Conservation (phyloP, 2,113 vertebrate genomes). For the Varanus salvator region DNA sequence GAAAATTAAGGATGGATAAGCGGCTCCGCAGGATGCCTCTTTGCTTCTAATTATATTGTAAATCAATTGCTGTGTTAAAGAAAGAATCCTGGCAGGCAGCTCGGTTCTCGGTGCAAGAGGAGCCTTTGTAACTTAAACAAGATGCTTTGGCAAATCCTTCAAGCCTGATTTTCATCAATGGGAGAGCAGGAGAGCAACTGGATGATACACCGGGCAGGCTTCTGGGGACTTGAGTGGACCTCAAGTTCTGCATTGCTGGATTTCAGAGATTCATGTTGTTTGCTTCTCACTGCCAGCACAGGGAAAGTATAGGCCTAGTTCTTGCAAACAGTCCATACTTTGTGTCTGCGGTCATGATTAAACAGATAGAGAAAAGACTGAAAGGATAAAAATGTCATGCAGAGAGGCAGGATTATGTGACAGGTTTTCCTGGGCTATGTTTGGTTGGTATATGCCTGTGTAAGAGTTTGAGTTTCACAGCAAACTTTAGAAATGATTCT, state of each 20-base stretch:
- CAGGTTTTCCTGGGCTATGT: not conserved
- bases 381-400: not conserved
- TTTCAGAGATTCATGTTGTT: not conserved
- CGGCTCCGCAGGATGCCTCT: conserved; percentile 45
- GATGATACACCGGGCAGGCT: not conserved
- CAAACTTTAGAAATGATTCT: not conserved
- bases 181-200: not conserved
- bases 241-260: too few relatives aligned
- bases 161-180: not conserved
- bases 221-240: rapidly evolving
- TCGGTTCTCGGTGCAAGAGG: rapidly evolving
- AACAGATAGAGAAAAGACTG: not conserved
- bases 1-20: conserved; percentile 71
- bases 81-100: not conserved
- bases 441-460: not conserved
- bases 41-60: conserved; percentile 57
- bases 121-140: conserved; percentile 5
- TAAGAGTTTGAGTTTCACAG: not conserved
- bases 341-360: not conserved
- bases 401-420: not conserved
- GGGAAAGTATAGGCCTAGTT: rapidly evolving
- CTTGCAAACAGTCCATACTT: not conserved
- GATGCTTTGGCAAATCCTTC: not conserved
- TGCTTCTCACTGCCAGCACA: not conserved
- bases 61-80: conserved; percentile 33